Conservation (phyloP, 1,140 invertebrate species). For the Aphelinus atriplicis region DNA sequence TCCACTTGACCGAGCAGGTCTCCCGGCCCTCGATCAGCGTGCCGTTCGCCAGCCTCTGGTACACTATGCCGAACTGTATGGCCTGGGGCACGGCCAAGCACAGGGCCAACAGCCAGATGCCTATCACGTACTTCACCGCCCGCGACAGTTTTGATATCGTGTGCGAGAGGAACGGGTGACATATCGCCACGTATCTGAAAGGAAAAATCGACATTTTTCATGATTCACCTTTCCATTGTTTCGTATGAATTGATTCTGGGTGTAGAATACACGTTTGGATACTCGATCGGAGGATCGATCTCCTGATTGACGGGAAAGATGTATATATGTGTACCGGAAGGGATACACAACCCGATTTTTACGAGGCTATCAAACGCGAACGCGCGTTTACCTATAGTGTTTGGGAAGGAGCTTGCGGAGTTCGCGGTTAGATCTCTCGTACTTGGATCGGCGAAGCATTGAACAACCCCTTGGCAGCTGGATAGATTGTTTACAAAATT, state of each 20-base stretch:
- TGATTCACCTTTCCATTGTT: background rate
- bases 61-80: constrained; percentile 78
- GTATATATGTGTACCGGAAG: too few relatives aligned
- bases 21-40: constrained; percentile 61
- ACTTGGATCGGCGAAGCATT: too few relatives aligned
- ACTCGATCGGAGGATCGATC: background rate
- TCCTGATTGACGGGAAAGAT: background rate
- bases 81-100: constrained; percentile 84
- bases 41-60: constrained; percentile 61
- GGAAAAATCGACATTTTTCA: background rate
- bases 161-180: constrained; percentile 89
- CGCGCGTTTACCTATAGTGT: too few relatives aligned
- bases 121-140: constrained; percentile 76
- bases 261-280: background rate
- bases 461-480: too few relatives aligned
- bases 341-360: too few relatives aligned
- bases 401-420: too few relatives aligned
- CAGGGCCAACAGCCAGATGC: constrained; percentile 77
- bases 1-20: constrained; percentile 69
- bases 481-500: too few relatives aligned
- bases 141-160: constrained; percentile 83
- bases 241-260: background rate
- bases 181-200: constrained; percentile 89
- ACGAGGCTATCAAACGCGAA: too few relatives aligned
- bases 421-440: too few relatives aligned